phyloP scores from a whole-genome alignment of 2,888 invertebrate species.

The Sycophila texana region DNA sequence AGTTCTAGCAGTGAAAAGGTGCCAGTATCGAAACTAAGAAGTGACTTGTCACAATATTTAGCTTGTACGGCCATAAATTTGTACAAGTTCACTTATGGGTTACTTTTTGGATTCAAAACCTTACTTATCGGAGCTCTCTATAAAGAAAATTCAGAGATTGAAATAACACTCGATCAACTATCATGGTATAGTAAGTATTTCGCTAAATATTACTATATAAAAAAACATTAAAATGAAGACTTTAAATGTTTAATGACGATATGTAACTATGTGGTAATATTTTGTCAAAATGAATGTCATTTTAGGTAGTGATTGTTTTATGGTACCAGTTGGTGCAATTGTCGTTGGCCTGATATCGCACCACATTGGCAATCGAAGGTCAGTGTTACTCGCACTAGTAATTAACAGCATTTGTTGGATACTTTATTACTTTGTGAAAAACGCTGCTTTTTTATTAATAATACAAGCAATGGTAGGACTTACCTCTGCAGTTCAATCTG shows the following conservation, averaged over 20 bases:
- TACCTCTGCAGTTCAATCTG: neutral
- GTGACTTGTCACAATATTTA: slow-evolving; percentile 6
- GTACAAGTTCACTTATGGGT: slow-evolving; percentile 11
- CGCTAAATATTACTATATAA: no score
- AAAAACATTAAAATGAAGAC: neutral
- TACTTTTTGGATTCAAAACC: slow-evolving; percentile 7
- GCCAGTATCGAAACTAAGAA: neutral
- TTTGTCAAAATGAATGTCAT: neutral
- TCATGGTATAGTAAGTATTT: slow-evolving; percentile 29
- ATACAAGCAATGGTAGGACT: slow-evolving; percentile 11
- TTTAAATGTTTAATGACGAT: neutral
- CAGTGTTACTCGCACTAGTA: neutral
- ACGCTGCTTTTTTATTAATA: neutral
- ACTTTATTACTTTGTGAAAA: slow-evolving; percentile 22
- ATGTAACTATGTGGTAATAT: neutral
- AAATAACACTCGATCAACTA: neutral
- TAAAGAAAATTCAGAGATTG: slow-evolving; percentile 19
- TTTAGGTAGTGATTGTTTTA: slow-evolving; percentile 29
- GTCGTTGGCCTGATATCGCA: slow-evolving; percentile 19
- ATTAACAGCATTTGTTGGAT: neutral
- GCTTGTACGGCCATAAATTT: slow-evolving; percentile 15
- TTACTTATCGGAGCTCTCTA: neutral
- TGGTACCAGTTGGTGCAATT: slow-evolving; percentile 21
- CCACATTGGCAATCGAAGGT: neutral
- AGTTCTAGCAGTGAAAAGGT: neutral